Conservation (phyloP, 1,140 invertebrate species). For the Diorhabda carinulata region DNA sequence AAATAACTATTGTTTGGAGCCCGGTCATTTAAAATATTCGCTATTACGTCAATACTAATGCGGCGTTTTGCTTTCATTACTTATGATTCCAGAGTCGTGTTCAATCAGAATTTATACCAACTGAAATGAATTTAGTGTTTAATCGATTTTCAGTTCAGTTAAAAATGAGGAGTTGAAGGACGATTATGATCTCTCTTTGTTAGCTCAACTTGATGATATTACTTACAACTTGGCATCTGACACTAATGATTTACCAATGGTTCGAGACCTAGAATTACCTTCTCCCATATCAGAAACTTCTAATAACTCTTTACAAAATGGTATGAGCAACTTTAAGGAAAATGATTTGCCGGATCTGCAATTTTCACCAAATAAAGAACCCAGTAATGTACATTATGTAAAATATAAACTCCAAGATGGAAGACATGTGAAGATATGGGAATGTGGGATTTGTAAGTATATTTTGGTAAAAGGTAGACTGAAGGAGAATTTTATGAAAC, state of each 20-base stretch:
- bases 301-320: no score
- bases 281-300: neutral
- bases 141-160: constrained; percentile 15
- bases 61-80: no score
- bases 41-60: no score
- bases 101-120: no score
- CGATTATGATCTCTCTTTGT: constrained; percentile 22
- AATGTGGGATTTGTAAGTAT: constrained; percentile 62
- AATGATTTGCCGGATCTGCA: no score
- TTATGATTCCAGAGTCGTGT: no score
- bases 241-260: constrained; percentile 18
- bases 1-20: no score
- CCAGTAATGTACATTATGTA: constrained; percentile 8
- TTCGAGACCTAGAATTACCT: constrained; percentile 18
- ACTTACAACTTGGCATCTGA: constrained; percentile 4
- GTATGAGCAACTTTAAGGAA: no score
- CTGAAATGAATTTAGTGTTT: no score
- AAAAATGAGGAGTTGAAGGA: constrained; percentile 27
- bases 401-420: constrained; percentile 44
- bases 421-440: constrained; percentile 60
- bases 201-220: constrained; percentile 24
- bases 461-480: neutral
- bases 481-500: no score
- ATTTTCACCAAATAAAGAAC: no score
- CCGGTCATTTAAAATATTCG: no score